phyloP scores from a whole-genome alignment of 2,888 invertebrate genomes.

The Orthosia cruda region DNA sequence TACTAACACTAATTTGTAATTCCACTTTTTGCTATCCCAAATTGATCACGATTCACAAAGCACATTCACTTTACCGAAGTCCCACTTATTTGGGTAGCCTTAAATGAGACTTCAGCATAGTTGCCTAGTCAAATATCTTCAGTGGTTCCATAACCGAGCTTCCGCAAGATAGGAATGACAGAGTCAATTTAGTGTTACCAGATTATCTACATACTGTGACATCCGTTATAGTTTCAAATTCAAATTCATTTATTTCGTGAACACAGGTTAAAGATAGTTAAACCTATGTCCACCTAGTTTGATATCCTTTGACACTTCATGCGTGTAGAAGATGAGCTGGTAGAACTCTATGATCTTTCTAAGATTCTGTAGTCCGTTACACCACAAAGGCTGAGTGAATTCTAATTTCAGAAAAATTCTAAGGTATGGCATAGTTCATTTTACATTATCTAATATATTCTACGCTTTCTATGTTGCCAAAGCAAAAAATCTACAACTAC shows the following conservation, averaged over 20 bases:
- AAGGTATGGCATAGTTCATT: background rate
- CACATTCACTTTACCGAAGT: too few species aligned
- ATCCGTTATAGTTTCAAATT: background rate
- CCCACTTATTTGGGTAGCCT: too few species aligned
- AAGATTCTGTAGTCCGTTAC: background rate
- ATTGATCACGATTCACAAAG: background rate
- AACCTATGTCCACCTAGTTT: background rate
- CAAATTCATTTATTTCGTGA: too few species aligned
- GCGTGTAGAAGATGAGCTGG: background rate
- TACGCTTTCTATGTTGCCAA: fast-evolving
- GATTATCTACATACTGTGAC: background rate
- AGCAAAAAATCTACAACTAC: background rate
- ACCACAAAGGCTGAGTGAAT: background rate
- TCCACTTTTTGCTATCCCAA: too few species aligned
- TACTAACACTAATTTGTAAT: too few species aligned
- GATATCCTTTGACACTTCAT: background rate
- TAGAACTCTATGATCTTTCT: slow-evolving; percentile 13
- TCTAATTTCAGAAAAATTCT: too few species aligned
- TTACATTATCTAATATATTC: background rate
- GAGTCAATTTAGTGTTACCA: background rate
- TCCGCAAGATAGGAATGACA: too few species aligned
- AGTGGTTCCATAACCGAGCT: background rate
- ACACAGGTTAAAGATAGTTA: too few species aligned
- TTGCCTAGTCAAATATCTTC: background rate
- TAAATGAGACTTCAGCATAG: background rate